Base-by-base conservation (phyloP, 2,797 vertebrate species). In the Brotula barbata region DNA sequence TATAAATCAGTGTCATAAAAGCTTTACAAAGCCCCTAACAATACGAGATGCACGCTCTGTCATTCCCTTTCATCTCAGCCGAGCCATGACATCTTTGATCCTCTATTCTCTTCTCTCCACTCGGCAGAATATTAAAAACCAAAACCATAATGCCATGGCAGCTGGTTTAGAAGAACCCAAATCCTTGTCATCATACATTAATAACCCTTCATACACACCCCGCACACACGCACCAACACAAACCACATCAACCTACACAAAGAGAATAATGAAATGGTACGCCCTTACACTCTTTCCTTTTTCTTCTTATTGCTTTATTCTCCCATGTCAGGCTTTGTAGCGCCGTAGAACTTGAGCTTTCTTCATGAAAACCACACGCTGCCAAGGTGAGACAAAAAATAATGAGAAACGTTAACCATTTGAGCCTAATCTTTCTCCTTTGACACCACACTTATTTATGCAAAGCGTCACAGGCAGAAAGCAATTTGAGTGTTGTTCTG, bases 301-400 rank as follows among this genome's bases (percentile, higher is more conserved):
- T 80, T 71, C 75, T 77, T 73, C 63, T 81, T 84, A 86, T 81
- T 86, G 67, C 82, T 83, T 85, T 81, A 77, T 85, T 85, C 85
- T 80, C 81, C 46, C 57, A 71, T 79, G 80, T 81, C 77, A 83
- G 55, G 64, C 86, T 78, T 70, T 71, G 65, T 64, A 83, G 60
- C 41, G 11, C 52, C 20, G 36, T 66, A 63, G 65, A 84, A 64
- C 80, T 63, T 54, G 41, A 78, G 76, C 75, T 78, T 53, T 81
- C 77, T 78, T 85, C 69, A 82, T 85, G 66, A 83, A 81, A 84
- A 60, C 64, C 64, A 56, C 64, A 80, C 68, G 42, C 73, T 71
- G 78, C 73, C 70, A 78, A 85, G 78, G 80, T 81, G 82, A 80
- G 72, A 78, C 69, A 73, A 83, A 68, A 76, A 84, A 78, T 83